Conservation (phyloP, 2,113 vertebrate species). For the Neolamprologus falcicula region DNA sequence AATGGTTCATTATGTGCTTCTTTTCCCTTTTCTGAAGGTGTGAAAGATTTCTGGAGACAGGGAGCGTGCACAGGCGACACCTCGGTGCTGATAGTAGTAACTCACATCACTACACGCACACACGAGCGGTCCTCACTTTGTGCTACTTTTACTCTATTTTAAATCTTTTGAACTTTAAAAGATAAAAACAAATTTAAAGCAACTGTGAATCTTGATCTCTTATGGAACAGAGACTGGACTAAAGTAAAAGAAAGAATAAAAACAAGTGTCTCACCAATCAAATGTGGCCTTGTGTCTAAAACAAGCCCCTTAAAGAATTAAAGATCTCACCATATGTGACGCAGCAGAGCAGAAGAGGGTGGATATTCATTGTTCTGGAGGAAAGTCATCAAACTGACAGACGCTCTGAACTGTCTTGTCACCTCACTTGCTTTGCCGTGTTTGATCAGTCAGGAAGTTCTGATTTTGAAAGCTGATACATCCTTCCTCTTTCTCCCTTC, state of each 20-base stretch:
- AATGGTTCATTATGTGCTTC: fast-evolving
- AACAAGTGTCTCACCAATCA: background rate
- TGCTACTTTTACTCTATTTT: background rate
- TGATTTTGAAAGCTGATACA: background rate
- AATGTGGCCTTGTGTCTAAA: background rate
- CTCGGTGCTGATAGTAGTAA: fast-evolving
- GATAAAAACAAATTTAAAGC: background rate
- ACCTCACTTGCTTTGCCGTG: background rate
- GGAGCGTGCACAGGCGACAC: background rate
- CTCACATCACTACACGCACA: background rate
- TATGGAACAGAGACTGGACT: background rate
- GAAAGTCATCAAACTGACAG: background rate
- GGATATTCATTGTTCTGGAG: background rate
- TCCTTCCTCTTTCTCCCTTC: background rate
- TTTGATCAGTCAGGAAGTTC: background rate
- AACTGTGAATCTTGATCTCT: background rate
- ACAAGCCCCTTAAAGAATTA: background rate
- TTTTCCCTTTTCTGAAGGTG: background rate
- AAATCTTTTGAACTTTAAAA: background rate
- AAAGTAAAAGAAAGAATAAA: background rate
- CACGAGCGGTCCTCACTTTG: background rate
- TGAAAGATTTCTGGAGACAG: background rate
- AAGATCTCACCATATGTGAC: background rate
- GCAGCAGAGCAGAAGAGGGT: background rate
- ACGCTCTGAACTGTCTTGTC: background rate